These are phyloP conservation scores for Manacus vitellinus DNA, from an alignment of 2,113 vertebrate genomes.

Conservation along the genomic window DNA sequence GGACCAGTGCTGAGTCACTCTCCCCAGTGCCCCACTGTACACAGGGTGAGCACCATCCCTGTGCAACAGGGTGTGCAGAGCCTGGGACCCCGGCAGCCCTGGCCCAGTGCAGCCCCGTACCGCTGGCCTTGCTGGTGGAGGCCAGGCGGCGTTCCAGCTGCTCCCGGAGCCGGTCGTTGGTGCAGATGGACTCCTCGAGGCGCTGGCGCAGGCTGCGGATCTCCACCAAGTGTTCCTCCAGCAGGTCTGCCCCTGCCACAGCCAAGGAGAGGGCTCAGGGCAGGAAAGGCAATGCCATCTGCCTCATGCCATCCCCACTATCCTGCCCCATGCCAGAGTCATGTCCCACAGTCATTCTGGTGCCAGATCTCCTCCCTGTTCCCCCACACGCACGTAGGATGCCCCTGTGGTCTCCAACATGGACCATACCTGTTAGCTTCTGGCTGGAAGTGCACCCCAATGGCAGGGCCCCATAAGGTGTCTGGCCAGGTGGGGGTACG, in stretches of 20 bases:
- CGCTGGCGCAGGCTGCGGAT: conserved; percentile 84
- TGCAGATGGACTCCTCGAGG: conserved; percentile 91
- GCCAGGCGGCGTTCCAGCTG: conserved; percentile 84
- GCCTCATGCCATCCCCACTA: background rate
- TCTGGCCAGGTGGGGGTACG: background rate
- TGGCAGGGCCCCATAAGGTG: conserved; percentile 61
- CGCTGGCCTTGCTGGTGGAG: conserved; percentile 49
- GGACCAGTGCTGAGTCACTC: background rate
- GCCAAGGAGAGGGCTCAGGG: background rate
- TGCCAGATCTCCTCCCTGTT: background rate
- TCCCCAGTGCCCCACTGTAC: rapidly evolving
- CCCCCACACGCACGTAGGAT: background rate
- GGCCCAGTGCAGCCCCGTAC: conserved; percentile 29
- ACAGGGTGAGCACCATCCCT: rapidly evolving
- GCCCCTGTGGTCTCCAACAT: rapidly evolving
- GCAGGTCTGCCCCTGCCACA: conserved; percentile 79
- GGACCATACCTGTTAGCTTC: conserved; percentile 79
- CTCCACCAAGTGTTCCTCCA: conserved; percentile 89
- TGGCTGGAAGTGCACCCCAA: conserved; percentile 73
- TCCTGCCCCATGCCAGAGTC: background rate
- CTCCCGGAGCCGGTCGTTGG: conserved; percentile 85
- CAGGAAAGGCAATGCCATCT: background rate
- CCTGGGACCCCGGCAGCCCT: rapidly evolving
- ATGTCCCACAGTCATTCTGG: rapidly evolving
- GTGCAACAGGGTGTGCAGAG: background rate